phyloP scores from a whole-genome alignment of 1,140 invertebrate species.

The Diabrotica undecimpunctata region DNA sequence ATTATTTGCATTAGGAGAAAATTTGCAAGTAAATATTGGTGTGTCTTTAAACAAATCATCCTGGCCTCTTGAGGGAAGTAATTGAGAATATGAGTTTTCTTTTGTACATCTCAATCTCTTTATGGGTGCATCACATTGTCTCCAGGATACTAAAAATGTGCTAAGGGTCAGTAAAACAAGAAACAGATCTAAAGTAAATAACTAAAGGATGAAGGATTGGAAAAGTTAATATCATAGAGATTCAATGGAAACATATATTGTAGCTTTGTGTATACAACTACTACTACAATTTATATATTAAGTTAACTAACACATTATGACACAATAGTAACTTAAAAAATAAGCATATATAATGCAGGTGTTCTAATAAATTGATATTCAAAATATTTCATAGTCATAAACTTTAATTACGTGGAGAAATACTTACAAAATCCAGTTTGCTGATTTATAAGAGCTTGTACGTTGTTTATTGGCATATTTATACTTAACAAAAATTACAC shows the following conservation, averaged over 20 bases:
- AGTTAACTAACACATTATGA: too few relatives aligned
- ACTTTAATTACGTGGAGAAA: neutral
- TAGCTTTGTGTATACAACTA: too few relatives aligned
- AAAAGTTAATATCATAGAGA: too few relatives aligned
- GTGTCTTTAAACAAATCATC: constrained; percentile 40
- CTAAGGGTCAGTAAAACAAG: neutral
- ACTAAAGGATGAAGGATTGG: too few relatives aligned
- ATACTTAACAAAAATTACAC: neutral
- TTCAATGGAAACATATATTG: too few relatives aligned
- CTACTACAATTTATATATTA: too few relatives aligned
- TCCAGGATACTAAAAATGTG: constrained; percentile 23
- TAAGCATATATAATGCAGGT: too few relatives aligned
- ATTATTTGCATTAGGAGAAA: constrained; percentile 50
- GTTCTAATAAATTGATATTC: too few relatives aligned
- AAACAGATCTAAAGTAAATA: neutral
- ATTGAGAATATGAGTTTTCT: constrained; percentile 13
- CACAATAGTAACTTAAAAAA: too few relatives aligned
- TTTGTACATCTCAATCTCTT: constrained; percentile 18
- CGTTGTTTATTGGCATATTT: constrained; percentile 18
- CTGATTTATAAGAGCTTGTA: constrained; percentile 20
- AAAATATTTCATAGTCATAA: too few relatives aligned
- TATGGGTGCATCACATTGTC: constrained; percentile 18
- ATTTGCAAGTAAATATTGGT: constrained; percentile 64
- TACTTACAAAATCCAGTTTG: constrained; percentile 28
- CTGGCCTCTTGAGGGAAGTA: constrained; percentile 7